phyloP scores from a whole-genome alignment of 2,797 vertebrate genomes.

The Loris lydekkerianus region DNA sequence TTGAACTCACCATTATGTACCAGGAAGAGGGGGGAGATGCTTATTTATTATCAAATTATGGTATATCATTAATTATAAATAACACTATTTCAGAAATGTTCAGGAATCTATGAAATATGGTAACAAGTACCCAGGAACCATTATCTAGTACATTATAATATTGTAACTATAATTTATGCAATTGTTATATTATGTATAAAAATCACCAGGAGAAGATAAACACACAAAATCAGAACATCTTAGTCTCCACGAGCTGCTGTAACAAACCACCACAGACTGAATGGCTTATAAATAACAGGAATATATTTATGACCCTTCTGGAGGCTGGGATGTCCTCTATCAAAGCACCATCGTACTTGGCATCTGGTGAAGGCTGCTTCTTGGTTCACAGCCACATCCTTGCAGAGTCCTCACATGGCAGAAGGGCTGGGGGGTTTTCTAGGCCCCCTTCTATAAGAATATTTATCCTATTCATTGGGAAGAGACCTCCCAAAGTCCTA shows the following conservation, averaged over 20 bases:
- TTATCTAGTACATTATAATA: not conserved
- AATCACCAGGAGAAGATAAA: slow-evolving; percentile 18
- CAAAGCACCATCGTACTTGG: not conserved
- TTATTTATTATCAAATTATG: not conserved
- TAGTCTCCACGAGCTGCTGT: not conserved
- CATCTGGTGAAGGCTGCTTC: not conserved
- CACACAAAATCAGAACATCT: slow-evolving; percentile 1
- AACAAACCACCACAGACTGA: not conserved
- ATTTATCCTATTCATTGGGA: not conserved
- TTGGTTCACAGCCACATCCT: not conserved
- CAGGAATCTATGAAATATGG: not conserved
- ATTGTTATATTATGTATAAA: slow-evolving; percentile 28
- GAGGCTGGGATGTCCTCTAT: not conserved
- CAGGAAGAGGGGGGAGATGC: not conserved
- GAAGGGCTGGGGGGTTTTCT: not conserved
- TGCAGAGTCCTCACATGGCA: not conserved
- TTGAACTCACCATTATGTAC: not conserved
- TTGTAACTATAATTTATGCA: not conserved
- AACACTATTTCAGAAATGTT: slow-evolving; percentile 23
- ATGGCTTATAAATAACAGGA: not conserved
- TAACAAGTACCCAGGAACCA: slow-evolving; percentile 25
- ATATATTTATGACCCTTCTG: not conserved
- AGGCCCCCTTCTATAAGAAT: not conserved
- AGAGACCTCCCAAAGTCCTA: accelerated
- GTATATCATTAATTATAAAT: not conserved